phyloP scores from a whole-genome alignment of 2,888 invertebrate genomes.

The Epiblema foenella region DNA sequence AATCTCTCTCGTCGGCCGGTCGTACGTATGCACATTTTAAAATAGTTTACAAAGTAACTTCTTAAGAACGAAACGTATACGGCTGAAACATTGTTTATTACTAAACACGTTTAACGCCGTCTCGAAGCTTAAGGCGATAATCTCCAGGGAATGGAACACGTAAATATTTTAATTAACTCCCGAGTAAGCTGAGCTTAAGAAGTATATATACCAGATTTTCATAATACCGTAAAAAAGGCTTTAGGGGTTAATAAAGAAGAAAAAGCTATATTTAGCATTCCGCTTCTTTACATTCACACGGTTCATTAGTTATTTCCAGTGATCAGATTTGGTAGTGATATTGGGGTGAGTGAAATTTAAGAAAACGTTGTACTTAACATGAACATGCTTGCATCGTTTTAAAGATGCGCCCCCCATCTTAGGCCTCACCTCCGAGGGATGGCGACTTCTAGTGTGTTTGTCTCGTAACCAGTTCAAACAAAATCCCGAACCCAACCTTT shows the following conservation, averaged over 20 bases:
- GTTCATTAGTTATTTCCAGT: too few species aligned
- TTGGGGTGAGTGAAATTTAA: too few species aligned
- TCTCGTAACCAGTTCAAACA: too few species aligned
- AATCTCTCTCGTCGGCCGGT: too few species aligned
- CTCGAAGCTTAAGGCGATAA: conserved; percentile 35
- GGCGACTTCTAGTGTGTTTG: too few species aligned
- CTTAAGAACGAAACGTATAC: background rate
- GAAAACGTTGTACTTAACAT: too few species aligned
- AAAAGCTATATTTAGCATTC: conserved; percentile 7
- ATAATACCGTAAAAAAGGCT: conserved; percentile 19
- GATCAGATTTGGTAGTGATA: too few species aligned
- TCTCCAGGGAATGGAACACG: conserved; percentile 32
- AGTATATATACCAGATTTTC: conserved; percentile 24
- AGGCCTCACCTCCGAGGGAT: too few species aligned
- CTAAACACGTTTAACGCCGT: conserved; percentile 25
- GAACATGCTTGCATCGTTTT: too few species aligned
- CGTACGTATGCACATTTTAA: background rate
- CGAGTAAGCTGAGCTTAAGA: conserved; percentile 10
- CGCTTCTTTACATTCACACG: too few species aligned
- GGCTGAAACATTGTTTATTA: conserved; percentile 30
- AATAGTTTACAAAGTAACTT: background rate
- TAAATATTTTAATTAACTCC: conserved; percentile 41
- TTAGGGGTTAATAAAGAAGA: conserved; percentile 17
- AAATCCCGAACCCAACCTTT: too few species aligned
- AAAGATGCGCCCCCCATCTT: too few species aligned